Evolutionary conservation across 2,113 vertebrate genomes (phyloP).

Genomic region (Geothlypis trichas): DNA sequence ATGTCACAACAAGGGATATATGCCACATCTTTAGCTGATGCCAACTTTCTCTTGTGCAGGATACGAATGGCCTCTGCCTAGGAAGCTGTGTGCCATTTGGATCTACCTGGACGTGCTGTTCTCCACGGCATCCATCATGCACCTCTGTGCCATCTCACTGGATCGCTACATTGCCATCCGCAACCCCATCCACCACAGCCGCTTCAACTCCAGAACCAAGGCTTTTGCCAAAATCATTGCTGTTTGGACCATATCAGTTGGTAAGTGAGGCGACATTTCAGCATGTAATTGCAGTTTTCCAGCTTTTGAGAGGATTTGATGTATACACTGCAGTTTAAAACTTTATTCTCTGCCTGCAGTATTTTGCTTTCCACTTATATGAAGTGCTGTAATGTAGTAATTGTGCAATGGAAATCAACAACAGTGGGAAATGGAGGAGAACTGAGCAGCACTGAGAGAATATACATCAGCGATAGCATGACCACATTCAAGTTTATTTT

Average conservation of each 20-base stretch:
- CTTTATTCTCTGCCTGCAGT: background rate
- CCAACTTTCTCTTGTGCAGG: conserved; percentile 68
- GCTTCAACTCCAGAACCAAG: conserved; percentile 94
- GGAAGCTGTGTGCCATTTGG: conserved; percentile 89
- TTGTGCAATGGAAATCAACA: background rate
- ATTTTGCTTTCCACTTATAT: background rate
- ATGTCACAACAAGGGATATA: background rate
- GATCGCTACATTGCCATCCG: conserved; percentile 95
- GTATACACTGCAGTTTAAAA: background rate
- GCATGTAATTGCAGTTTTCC: conserved; percentile 20
- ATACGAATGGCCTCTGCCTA: conserved; percentile 90
- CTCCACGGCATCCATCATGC: conserved; percentile 97
- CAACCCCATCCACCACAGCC: conserved; percentile 93
- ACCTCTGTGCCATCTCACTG: conserved; percentile 95
- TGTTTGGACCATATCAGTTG: conserved; percentile 94
- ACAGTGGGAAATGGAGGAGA: background rate
- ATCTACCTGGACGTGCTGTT: conserved; percentile 97
- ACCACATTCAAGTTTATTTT: background rate
- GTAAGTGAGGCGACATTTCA: conserved; percentile 74
- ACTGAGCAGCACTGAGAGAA: background rate
- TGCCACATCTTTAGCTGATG: background rate
- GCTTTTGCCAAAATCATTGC: conserved; percentile 93
- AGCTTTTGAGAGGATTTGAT: background rate
- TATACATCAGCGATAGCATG: background rate
- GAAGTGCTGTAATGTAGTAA: background rate